These are phyloP conservation scores for Vanessa cardui DNA, from an alignment of 2,888 invertebrate species.

Conservation along the genomic window DNA sequence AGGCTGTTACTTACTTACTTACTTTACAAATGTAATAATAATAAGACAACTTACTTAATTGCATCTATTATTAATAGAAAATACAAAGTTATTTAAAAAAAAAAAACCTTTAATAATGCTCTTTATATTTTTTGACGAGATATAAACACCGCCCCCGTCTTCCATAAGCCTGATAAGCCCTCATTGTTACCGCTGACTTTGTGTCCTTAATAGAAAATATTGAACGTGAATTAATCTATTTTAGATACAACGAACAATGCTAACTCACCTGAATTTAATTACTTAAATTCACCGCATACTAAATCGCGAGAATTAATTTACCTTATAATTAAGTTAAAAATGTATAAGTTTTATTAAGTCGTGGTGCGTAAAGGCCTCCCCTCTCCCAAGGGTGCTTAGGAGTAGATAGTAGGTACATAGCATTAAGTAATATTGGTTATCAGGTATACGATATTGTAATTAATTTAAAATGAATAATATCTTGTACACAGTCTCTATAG, in stretches of 20 bases:
- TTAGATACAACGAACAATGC: background rate
- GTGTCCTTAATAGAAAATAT: slow-evolving; percentile 45
- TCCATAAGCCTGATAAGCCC: slow-evolving; percentile 38
- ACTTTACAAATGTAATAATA: no score
- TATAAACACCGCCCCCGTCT: slow-evolving; percentile 36
- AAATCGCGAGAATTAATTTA: background rate
- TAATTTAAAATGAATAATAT: no score
- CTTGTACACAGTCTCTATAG: no score
- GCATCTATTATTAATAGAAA: no score
- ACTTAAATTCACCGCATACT: slow-evolving; percentile 2
- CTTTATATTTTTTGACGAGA: slow-evolving; percentile 34
- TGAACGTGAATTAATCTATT: slow-evolving; percentile 33
- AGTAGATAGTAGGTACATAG: no score
- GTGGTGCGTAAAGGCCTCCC: no score
- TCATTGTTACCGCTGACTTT: slow-evolving; percentile 45
- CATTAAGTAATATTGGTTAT: no score
- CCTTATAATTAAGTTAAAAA: background rate
- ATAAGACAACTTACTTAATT: no score
- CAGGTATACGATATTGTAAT: no score
- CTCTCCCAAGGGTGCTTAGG: no score
- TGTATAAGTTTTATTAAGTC: no score
- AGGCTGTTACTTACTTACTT: no score
- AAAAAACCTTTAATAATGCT: slow-evolving; percentile 2
- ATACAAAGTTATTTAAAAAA: background rate
- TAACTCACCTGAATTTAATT: slow-evolving; percentile 11